Evolutionary conservation across 2,888 invertebrate genomes (phyloP), one percentile per base, ranked within the genome.

Genomic region (Iselma pallidipennis): DNA sequence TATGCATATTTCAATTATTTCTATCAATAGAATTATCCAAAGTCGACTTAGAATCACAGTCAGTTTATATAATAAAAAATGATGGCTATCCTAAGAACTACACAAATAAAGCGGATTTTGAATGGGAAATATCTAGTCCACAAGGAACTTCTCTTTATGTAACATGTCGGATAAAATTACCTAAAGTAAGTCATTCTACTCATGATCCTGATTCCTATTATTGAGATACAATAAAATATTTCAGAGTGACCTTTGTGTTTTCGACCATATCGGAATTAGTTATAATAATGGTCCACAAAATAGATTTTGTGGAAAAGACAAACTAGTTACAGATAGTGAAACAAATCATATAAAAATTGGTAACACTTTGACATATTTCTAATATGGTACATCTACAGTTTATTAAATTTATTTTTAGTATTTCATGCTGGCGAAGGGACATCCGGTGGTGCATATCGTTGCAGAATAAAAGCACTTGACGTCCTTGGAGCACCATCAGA

Each of bases 381-480:
- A 61, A n/a, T n/a, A 31, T 51, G 21, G 10, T 37, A 28, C n/a
- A 26, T 1, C 14, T 16, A 37, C n/a, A 23, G 64, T 76, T 16
- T 73, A 86, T 86, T 82, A 69, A 85, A 1, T 74, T 82, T 10
- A 57, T 83, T 0, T 60, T 76, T 0, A 3, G 0, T 0, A 61
- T 37, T 37, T 14, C 16, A 37, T 37, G 33, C 16, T 16, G 14
- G 6, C 1, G 33, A 7, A 14, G 16, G 48, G 16, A 81, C 81
- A 26, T 2, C 59, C 0, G 86, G 86, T 6, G 88, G 88, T 0
- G 74, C 75, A 19, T 87, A 88, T 69, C 55, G 71, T 0, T 89
- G 89, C 68, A 71, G 72, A 6, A 49, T 83, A 4, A 73, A 72
- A 54, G 64, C 78, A 66, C 70, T 79, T 63, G 66, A 25, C 31